A percentile compares a stretch with the other conserved stretches of the same genome.
Evolutionary conservation across 2,113 vertebrate genomes (phyloP).

Genomic region (Zosterops pallidus): DNA sequence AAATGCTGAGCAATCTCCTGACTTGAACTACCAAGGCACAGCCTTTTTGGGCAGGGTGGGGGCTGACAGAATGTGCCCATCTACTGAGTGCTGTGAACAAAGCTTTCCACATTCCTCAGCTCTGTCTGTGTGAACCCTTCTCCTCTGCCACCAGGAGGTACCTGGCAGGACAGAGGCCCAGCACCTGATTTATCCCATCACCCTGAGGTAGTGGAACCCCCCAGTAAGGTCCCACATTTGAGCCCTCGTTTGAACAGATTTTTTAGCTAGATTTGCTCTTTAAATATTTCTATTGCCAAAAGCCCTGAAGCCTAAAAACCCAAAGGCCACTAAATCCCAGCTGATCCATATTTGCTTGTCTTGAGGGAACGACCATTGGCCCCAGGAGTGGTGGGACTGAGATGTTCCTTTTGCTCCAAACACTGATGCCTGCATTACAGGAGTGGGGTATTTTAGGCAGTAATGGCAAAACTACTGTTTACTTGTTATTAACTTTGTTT

Average conservation of each 20-base stretch:
- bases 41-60: rapidly evolving
- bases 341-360: neutral
- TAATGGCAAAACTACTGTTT: neutral
- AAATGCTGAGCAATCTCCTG: neutral
- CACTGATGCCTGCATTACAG: neutral
- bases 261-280: neutral
- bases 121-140: neutral
- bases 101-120: neutral
- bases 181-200: neutral
- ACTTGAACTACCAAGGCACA: neutral
- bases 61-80: neutral
- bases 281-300: neutral
- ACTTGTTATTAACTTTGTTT: neutral
- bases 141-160: neutral
- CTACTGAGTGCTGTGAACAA: neutral
- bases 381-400: neutral
- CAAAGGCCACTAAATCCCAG: neutral
- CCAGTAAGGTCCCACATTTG: neutral
- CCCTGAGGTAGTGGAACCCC: rapidly evolving
- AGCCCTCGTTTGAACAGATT: neutral
- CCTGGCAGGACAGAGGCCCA: neutral
- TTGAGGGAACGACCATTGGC: neutral
- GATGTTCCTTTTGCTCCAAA: neutral
- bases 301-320: neutral
- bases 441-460: neutral